A percentile compares a stretch with the other conserved stretches of the same genome.
Conservation (phyloP, 2,113 vertebrate species). For the Archilochus colubris region DNA sequence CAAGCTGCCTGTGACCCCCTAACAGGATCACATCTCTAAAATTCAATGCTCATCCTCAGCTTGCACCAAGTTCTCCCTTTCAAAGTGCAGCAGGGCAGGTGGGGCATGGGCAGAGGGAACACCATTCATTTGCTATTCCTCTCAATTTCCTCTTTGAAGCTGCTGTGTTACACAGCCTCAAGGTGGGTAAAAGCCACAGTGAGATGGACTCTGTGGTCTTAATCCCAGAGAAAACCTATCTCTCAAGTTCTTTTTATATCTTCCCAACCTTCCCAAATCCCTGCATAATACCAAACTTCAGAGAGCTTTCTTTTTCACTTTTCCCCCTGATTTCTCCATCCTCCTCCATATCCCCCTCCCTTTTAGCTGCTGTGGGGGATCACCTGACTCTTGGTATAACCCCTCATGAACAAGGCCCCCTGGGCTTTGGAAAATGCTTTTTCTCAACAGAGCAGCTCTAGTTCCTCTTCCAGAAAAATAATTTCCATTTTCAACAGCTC, state of each 20-base stretch:
- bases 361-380: neutral
- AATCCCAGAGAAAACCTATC: slow-evolving; percentile 28
- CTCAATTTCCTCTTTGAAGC: neutral
- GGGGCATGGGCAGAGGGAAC: neutral
- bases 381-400: neutral
- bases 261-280: slow-evolving; percentile 33
- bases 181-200: neutral
- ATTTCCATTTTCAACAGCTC: neutral
- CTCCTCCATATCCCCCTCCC: neutral
- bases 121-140: neutral
- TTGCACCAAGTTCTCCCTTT: neutral
- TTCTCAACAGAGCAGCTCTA: neutral
- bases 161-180: neutral
- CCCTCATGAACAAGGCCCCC: neutral
- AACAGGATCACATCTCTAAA: neutral
- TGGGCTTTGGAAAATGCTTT: neutral
- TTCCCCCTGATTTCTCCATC: neutral
- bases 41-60: neutral
- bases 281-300: neutral
- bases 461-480: neutral
- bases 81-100: neutral
- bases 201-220: neutral
- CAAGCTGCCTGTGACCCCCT: neutral
- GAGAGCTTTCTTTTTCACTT: neutral
- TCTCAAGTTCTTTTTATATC: neutral